A percentile compares a stretch with the other conserved stretches of the same genome.
phyloP scores from a whole-genome alignment of 1,140 invertebrate species.

The Rhizoglyphus robini region DNA sequence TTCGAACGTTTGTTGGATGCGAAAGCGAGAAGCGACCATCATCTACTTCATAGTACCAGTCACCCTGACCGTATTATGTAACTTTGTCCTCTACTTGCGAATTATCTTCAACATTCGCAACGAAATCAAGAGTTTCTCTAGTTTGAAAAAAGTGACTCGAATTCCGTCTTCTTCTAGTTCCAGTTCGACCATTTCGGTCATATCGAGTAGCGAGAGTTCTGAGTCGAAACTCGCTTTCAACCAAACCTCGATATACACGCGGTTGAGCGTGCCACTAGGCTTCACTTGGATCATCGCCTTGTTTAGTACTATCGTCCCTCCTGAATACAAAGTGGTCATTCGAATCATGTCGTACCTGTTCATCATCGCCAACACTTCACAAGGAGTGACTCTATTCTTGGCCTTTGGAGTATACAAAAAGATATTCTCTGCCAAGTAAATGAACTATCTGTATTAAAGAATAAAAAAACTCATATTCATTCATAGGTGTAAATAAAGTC shows the following conservation, averaged over 20 bases:
- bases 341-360: constrained; percentile 25
- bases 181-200: neutral
- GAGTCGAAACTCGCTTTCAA: constrained; percentile 25
- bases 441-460: neutral
- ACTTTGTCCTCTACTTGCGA: constrained; percentile 32
- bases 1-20: constrained; percentile 35
- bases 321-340: constrained; percentile 21
- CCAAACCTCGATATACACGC: constrained; percentile 34
- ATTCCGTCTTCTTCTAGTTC: neutral
- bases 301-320: constrained; percentile 30
- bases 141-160: neutral
- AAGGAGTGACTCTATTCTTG: constrained; percentile 25
- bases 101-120: constrained; percentile 33
- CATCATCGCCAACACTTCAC: constrained; percentile 25
- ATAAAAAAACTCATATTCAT: neutral
- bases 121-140: constrained; percentile 19
- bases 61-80: constrained; percentile 31
- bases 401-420: constrained; percentile 21
- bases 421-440: neutral
- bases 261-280: constrained; percentile 36
- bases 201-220: neutral
- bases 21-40: constrained; percentile 30
- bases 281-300: constrained; percentile 38
- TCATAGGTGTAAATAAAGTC: neutral
- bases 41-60: constrained; percentile 34